Evolutionary conservation across 2,888 invertebrate genomes (phyloP), one percentile per base, ranked within the genome.

Genomic region (Julus scanicus): DNA sequence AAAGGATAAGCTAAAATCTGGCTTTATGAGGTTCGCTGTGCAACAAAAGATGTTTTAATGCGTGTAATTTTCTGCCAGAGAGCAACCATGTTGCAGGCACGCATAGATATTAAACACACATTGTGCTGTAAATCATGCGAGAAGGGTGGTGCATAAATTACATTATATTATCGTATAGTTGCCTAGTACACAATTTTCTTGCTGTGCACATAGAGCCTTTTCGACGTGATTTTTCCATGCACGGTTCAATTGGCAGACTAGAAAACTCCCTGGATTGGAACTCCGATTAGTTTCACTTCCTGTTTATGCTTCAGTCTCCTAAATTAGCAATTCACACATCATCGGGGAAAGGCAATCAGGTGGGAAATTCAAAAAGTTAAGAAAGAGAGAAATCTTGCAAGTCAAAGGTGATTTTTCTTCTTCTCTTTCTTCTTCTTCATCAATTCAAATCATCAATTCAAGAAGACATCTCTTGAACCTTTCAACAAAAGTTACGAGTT

Each of bases 21-120:
- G 63, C n/a, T 63, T 63, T 63, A 63, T 63, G 63, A 17, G n/a
- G 63, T 63, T 6, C n/a, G n/a, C n/a, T n/a, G 63, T n/a, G 63
- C n/a, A 63, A 63, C 63, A 63, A 63, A 63, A 63, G 63, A 63
- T 63, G 63, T 63, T 63, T 63, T 63, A 63, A 63, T 63, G 63
- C n/a, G 17, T 17, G 63, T 63, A 63, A 63, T 63, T 63, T 63
- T n/a, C 17, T 63, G 63, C 63, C 63, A 53, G 11, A 17, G 2
- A 53, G 13, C 53, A 53, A 4, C 15, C 53, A 53, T 13, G 53
- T 53, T 53, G 53, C 53, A 44, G 53, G 53, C 53, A 53, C 17
- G 53, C 53, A n/a, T 17, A n/a, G 63, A 63, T 63, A 63, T 63
- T 63, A 63, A 63, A 63, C 53, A 53, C 13, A 53, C 53, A 53